Percentiles rank a stretch among this genome's conserved stretches.
Conservation (phyloP, 2,113 vertebrate species). For the Tragulus kanchil region DNA sequence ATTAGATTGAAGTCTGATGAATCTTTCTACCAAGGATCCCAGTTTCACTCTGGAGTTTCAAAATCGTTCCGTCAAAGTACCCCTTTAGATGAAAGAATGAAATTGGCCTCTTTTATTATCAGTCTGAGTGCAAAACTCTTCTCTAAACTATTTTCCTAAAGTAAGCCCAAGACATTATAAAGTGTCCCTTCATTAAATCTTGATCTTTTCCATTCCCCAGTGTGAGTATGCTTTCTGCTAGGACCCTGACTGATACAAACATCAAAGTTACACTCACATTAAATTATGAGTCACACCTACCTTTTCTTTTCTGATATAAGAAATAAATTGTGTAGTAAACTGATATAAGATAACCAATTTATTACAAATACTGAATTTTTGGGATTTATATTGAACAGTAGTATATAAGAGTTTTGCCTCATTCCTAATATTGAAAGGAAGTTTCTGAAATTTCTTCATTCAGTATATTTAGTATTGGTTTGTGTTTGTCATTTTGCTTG, state of each 20-base stretch:
- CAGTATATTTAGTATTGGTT: neutral
- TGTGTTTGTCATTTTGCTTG: neutral
- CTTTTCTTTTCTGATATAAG: neutral
- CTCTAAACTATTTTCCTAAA: neutral
- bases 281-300: neutral
- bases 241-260: neutral
- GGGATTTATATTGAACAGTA: neutral
- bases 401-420: neutral
- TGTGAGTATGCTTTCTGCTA: neutral
- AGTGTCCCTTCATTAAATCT: neutral
- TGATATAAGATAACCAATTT: too few species aligned
- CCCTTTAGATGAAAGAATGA: neutral
- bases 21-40: neutral
- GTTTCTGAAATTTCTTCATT: neutral
- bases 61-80: neutral
- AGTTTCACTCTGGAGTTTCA: neutral
- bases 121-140: neutral
- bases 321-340: slow-evolving; percentile 7
- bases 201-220: neutral
- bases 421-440: slow-evolving; percentile 6
- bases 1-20: neutral
- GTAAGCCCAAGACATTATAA: neutral
- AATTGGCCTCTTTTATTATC: neutral
- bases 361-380: too few species aligned
- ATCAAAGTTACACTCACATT: neutral